These are phyloP conservation scores for Pyrrhia umbra DNA, from an alignment of 2,888 invertebrate species.

Conservation along the genomic window DNA sequence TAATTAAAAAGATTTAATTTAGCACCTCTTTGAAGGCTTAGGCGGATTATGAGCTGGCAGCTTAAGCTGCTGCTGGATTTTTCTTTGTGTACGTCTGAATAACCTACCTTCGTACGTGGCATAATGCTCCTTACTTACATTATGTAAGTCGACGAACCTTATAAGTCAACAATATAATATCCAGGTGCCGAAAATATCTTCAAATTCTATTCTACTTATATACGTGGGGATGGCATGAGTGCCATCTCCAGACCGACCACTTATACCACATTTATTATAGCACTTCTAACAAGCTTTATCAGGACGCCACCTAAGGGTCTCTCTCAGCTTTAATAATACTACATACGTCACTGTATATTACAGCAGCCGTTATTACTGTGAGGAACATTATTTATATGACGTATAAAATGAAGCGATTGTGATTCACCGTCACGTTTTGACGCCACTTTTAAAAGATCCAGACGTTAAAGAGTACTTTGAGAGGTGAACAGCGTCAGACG, in stretches of 20 bases:
- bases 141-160: neutral
- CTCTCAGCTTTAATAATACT: slow-evolving; percentile 40
- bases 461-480: slow-evolving; percentile 51
- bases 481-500: slow-evolving; percentile 41
- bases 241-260: slow-evolving; percentile 1
- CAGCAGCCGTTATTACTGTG: slow-evolving; percentile 48
- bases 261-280: slow-evolving; percentile 29
- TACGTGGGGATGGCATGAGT: neutral
- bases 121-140: neutral
- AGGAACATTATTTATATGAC: slow-evolving; percentile 55
- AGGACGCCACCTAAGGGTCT: slow-evolving; percentile 15
- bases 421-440: slow-evolving; percentile 70
- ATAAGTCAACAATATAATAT: neutral
- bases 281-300: slow-evolving; percentile 41
- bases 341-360: slow-evolving; percentile 44
- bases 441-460: slow-evolving; percentile 54
- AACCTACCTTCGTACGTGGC: neutral
- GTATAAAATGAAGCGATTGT: slow-evolving; percentile 73
- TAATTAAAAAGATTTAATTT: slow-evolving; percentile 57
- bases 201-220: neutral
- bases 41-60: slow-evolving; percentile 32
- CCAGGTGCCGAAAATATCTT: neutral
- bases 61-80: slow-evolving; percentile 18
- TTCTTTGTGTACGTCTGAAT: slow-evolving; percentile 1
- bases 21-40: slow-evolving; percentile 47